phyloP scores from a whole-genome alignment of 2,888 invertebrate species.

The Bruchidius siliquastri region DNA sequence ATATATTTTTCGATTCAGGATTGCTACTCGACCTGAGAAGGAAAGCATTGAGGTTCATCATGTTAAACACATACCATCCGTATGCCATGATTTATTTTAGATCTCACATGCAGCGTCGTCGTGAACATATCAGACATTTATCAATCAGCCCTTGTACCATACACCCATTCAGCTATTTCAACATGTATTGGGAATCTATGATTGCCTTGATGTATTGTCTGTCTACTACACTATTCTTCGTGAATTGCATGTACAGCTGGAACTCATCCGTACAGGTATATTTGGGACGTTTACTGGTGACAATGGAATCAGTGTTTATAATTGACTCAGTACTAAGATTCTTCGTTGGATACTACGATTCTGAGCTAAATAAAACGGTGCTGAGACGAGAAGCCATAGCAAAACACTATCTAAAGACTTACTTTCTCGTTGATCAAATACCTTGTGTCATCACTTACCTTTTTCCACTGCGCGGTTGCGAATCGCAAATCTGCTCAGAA shows the following conservation, averaged over 20 bases:
- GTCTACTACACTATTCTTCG: background rate
- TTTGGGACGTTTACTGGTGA: background rate
- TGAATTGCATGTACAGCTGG: background rate
- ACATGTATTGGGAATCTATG: slow-evolving; percentile 1
- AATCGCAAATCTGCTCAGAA: too few species aligned
- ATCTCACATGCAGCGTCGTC: background rate
- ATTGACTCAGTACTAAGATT: background rate
- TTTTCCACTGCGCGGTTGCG: background rate
- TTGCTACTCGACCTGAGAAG: background rate
- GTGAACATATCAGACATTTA: background rate
- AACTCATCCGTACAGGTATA: background rate
- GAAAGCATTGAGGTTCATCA: background rate
- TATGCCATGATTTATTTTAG: background rate
- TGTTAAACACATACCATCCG: background rate
- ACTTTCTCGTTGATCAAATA: background rate
- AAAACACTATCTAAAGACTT: background rate
- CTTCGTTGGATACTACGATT: slow-evolving; percentile 3
- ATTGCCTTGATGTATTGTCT: background rate
- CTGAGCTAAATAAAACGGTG: background rate
- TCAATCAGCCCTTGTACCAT: background rate
- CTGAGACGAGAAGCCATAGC: background rate
- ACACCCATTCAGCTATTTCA: slow-evolving; percentile 1
- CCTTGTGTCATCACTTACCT: background rate
- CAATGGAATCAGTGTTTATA: background rate
- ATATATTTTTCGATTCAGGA: background rate